These are phyloP conservation scores for Coranthus polyacanthus DNA, from an alignment of 2,797 vertebrate species.

Conservation along the genomic window DNA sequence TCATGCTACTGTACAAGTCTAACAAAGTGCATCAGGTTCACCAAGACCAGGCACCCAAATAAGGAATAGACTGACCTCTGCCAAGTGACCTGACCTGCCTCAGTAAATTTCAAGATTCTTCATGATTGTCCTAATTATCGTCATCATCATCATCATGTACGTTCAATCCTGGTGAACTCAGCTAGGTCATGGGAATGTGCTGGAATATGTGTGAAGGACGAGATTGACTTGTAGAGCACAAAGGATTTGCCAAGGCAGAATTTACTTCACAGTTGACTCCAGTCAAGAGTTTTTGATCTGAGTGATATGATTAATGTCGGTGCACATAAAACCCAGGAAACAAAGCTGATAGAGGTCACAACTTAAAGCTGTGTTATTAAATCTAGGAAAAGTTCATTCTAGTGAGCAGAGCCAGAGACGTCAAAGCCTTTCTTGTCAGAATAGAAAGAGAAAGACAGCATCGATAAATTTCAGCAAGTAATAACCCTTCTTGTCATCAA, in stretches of 20 bases:
- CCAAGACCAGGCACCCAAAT: constrained; percentile 38
- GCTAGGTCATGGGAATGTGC: constrained; percentile 57
- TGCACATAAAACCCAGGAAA: constrained; percentile 21
- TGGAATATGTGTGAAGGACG: constrained; percentile 51
- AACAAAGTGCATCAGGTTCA: constrained; percentile 69
- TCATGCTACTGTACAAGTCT: constrained; percentile 53
- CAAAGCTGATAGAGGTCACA: constrained; percentile 1
- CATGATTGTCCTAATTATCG: constrained; percentile 59
- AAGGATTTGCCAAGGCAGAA: constrained; percentile 32
- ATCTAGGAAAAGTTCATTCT: neutral
- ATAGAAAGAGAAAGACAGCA: constrained; percentile 2
- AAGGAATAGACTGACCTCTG: constrained; percentile 42
- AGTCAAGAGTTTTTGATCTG: constrained; percentile 32
- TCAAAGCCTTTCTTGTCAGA: too few species aligned
- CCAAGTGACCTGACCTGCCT: constrained; percentile 32
- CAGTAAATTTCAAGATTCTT: constrained; percentile 48
- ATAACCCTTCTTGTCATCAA: too few species aligned
- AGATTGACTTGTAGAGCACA: constrained; percentile 38
- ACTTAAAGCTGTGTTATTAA: neutral
- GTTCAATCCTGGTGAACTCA: constrained; percentile 41
- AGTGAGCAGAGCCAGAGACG: neutral
- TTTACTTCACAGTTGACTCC: constrained; percentile 34
- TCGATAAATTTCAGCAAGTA: too few species aligned
- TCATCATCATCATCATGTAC: constrained; percentile 38
- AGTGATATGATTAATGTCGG: constrained; percentile 27